phyloP scores from a whole-genome alignment of 2,797 vertebrate genomes.

The Acipenser oxyrinchus region DNA sequence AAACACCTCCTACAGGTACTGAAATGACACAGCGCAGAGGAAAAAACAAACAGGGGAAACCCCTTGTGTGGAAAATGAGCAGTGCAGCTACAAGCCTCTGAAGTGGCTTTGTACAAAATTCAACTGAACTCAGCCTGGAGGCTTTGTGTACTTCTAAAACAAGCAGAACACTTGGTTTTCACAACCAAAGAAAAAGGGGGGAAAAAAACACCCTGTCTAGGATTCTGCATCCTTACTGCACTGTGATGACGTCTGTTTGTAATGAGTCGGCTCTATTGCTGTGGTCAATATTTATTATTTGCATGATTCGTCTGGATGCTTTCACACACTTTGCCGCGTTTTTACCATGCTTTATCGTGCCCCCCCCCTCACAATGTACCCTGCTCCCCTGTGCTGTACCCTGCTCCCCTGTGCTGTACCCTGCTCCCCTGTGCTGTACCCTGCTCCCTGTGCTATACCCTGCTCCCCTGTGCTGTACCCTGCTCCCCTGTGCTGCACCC shows the following conservation, averaged over 20 bases:
- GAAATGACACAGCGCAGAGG: slow-evolving; percentile 34
- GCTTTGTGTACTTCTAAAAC: slow-evolving; percentile 25
- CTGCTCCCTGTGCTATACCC: too few relatives aligned
- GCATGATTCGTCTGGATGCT: too few relatives aligned
- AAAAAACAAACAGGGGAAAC: slow-evolving; percentile 34
- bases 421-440: too few relatives aligned
- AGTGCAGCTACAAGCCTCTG: background rate
- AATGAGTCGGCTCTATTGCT: background rate
- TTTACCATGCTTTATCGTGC: background rate
- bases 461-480: too few relatives aligned
- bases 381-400: background rate
- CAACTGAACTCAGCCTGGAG: slow-evolving; percentile 2
- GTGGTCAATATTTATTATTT: background rate
- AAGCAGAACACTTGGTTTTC: slow-evolving; percentile 6
- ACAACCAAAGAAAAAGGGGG: slow-evolving; percentile 34
- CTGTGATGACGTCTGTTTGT: background rate
- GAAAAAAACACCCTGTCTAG: slow-evolving; percentile 35
- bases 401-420: too few relatives aligned
- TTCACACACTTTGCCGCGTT: too few relatives aligned
- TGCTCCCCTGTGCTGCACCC: too few relatives aligned
- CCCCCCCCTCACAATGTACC: background rate
- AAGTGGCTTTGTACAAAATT: background rate
- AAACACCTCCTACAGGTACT: slow-evolving; percentile 29
- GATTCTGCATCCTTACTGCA: slow-evolving; percentile 16
- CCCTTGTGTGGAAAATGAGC: slow-evolving; percentile 30